phyloP scores from a whole-genome alignment of 2,888 invertebrate species.

The Geotrupes spiniger region DNA sequence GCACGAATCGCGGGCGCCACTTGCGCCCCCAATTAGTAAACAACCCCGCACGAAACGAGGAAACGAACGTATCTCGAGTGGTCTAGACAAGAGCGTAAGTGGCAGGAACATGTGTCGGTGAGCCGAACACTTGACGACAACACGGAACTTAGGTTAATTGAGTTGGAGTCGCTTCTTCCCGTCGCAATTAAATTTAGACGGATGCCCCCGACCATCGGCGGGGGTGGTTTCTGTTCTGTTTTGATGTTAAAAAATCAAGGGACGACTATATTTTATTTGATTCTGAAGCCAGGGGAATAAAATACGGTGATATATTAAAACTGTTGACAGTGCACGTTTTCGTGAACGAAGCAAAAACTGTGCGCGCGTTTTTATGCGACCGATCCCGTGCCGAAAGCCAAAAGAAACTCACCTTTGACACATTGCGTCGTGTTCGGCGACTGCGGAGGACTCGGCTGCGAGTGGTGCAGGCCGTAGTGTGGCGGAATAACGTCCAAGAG shows the following conservation, averaged over 20 bases:
- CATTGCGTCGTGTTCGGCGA: conserved; percentile 51
- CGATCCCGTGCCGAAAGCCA: no score
- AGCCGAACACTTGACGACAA: conserved; percentile 16
- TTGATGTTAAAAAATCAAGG: no score
- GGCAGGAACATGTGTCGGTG: conserved; percentile 14
- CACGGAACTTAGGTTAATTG: conserved; percentile 13
- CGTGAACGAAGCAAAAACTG: no score
- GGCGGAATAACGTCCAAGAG: conserved; percentile 61
- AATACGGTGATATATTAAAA: no score
- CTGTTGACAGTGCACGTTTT: no score
- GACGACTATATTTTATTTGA: no score
- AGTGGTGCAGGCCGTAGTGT: conserved; percentile 49
- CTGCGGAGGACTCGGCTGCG: conserved; percentile 50
- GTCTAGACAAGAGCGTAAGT: conserved; percentile 22
- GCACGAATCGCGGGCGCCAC: conserved; percentile 46
- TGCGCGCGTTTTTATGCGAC: no score
- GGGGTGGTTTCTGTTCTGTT: no score
- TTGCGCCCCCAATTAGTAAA: conserved; percentile 24
- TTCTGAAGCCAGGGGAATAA: no score
- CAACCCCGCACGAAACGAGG: conserved; percentile 19
- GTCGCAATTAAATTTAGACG: no score
- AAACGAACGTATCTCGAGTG: conserved; percentile 26
- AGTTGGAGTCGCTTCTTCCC: conserved; percentile 33
- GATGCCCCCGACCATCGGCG: no score
- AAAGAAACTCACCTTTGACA: conserved; percentile 44